Evolutionary conservation across 2,888 invertebrate genomes (phyloP).

Genomic region (Ischnus inquisitorius): DNA sequence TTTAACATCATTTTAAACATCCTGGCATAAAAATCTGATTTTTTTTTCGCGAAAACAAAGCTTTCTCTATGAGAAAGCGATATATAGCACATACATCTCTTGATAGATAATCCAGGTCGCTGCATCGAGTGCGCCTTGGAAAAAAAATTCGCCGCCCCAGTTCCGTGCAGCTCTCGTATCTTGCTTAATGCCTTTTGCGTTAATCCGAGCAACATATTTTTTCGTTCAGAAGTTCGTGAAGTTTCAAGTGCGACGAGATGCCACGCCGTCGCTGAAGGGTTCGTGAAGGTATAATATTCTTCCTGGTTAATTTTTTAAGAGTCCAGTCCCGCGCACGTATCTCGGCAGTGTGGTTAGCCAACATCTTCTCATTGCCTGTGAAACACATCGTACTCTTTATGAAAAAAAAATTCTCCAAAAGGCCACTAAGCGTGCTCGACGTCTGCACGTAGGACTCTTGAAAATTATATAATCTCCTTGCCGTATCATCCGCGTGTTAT

Average conservation of each 20-base stretch:
- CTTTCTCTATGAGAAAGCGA: no score
- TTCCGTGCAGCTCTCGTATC: constrained; percentile 19
- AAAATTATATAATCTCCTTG: constrained; percentile 70
- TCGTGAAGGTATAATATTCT: constrained; percentile 74
- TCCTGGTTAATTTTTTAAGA: constrained; percentile 78
- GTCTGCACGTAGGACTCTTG: constrained; percentile 65
- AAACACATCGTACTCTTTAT: constrained; percentile 36
- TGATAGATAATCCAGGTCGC: constrained; percentile 39
- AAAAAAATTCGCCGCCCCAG: constrained; percentile 29
- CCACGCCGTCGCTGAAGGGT: constrained; percentile 67
- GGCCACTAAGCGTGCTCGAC: constrained; percentile 61
- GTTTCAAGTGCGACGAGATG: constrained; percentile 69
- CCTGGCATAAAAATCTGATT: no score
- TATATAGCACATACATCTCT: not conserved
- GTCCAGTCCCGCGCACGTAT: constrained; percentile 61
- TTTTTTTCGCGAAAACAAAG: no score
- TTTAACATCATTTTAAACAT: no score
- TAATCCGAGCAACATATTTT: constrained; percentile 68
- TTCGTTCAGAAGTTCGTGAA: constrained; percentile 71
- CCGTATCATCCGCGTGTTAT: constrained; percentile 64
- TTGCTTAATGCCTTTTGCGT: constrained; percentile 36
- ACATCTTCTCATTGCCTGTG: constrained; percentile 40
- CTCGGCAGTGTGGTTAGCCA: constrained; percentile 63
- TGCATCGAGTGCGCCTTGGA: constrained; percentile 14
- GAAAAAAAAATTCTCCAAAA: constrained; percentile 70